Conservation (phyloP, 2,888 invertebrate genomes). For the Phalera bucephala region DNA sequence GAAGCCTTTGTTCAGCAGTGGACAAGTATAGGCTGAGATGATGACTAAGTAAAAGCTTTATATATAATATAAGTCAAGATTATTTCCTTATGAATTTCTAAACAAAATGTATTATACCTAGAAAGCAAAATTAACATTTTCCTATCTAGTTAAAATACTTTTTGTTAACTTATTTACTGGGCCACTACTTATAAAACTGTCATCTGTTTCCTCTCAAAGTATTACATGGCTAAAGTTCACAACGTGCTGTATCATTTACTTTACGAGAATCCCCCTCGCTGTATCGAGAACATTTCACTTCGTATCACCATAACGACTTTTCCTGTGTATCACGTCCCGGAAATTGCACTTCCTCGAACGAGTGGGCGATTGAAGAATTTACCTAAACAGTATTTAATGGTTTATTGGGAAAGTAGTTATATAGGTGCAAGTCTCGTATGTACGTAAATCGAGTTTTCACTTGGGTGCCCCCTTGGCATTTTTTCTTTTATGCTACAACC, state of each 20-base stretch:
- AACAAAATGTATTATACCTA: too few species aligned
- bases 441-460: too few species aligned
- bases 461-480: too few species aligned
- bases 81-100: too few species aligned
- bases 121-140: too few species aligned
- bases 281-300: slow-evolving; percentile 25
- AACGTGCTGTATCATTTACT: slow-evolving; percentile 6
- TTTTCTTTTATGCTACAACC: too few species aligned
- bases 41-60: too few species aligned
- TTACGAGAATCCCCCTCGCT: slow-evolving; percentile 8
- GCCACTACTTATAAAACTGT: not conserved
- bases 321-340: slow-evolving; percentile 35
- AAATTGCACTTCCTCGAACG: slow-evolving; percentile 43
- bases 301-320: slow-evolving; percentile 33
- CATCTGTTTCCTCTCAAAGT: not conserved
- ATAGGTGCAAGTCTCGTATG: too few species aligned
- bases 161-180: not conserved
- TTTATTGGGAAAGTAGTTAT: not conserved
- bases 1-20: too few species aligned
- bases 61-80: too few species aligned
- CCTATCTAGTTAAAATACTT: not conserved
- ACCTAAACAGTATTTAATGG: slow-evolving; percentile 13
- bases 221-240: slow-evolving; percentile 1
- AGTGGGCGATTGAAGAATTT: slow-evolving; percentile 24
- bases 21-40: too few species aligned